Conservation (phyloP, 64 coral and sea anemone species). For the Montipora sp. region DNA sequence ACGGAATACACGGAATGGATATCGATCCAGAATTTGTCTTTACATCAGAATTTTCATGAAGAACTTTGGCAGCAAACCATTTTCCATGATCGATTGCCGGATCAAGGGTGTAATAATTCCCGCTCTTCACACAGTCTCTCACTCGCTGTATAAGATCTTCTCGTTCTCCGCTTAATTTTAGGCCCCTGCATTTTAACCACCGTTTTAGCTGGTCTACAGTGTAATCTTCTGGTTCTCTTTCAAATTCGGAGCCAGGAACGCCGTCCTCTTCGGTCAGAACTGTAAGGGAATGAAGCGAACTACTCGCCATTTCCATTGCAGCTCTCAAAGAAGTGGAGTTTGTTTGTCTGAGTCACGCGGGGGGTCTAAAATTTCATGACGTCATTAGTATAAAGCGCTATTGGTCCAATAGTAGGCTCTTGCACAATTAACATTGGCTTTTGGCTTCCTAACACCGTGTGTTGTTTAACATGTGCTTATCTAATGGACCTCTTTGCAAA, state of each 20-base stretch:
- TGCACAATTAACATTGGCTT: too few species aligned
- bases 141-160: conserved; percentile 50
- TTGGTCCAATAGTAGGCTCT: too few species aligned
- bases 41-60: conserved; percentile 33
- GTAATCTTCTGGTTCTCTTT: conserved; percentile 53
- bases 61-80: conserved; percentile 68
- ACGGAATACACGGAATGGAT: conserved; percentile 18
- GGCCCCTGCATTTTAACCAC: conserved; percentile 63
- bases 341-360: conserved; percentile 51
- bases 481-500: too few species aligned
- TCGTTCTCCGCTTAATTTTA: conserved; percentile 55
- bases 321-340: neutral
- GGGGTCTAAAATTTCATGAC: conserved; percentile 56
- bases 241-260: conserved; percentile 63
- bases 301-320: conserved; percentile 7
- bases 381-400: conserved; percentile 47
- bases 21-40: conserved; percentile 2
- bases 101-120: conserved; percentile 57
- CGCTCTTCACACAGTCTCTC: conserved; percentile 21
- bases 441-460: too few species aligned
- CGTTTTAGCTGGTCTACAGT: conserved; percentile 65
- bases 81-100: conserved; percentile 59
- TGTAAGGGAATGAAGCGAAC: neutral
- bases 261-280: conserved; percentile 67
- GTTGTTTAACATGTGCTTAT: too few species aligned